These are phyloP conservation scores for Phalangium opilio DNA, from an alignment of 2,888 invertebrate genomes.

Conservation along the genomic window DNA sequence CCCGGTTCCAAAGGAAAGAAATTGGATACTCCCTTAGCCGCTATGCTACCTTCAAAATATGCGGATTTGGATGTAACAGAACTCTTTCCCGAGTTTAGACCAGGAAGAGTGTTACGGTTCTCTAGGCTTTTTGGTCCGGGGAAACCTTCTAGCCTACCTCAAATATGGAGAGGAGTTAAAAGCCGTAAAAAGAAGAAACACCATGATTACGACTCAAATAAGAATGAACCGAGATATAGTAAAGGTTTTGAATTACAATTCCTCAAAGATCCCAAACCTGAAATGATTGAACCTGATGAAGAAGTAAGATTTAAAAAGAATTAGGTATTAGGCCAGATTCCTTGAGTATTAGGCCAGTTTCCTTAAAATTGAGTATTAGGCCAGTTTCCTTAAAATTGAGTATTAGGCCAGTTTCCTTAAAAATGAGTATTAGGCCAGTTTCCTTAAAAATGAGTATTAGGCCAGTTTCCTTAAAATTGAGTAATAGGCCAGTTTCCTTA, in stretches of 20 bases:
- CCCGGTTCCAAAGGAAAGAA: slow-evolving; percentile 33
- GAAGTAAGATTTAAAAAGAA: too few species aligned
- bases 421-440: too few species aligned
- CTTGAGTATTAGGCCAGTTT: too few species aligned
- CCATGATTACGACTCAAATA: slow-evolving; percentile 26
- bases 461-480: too few species aligned
- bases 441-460: too few species aligned
- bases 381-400: too few species aligned
- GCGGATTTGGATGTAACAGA: slow-evolving; percentile 76
- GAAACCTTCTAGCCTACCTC: slow-evolving; percentile 77
- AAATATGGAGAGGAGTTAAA: slow-evolving; percentile 79
- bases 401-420: too few species aligned
- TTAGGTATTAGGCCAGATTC: too few species aligned
- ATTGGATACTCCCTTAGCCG: slow-evolving; percentile 80
- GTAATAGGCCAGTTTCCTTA: too few species aligned
- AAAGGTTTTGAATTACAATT: slow-evolving; percentile 42
- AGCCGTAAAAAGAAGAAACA: slow-evolving; percentile 52
- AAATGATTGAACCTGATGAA: slow-evolving; percentile 59
- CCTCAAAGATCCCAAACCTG: slow-evolving; percentile 44
- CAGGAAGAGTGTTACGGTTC: slow-evolving; percentile 59
- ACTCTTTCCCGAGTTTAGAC: slow-evolving; percentile 85
- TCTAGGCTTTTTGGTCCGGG: slow-evolving; percentile 87
- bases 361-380: too few species aligned
- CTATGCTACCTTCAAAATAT: slow-evolving; percentile 93
- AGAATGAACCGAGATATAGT: slow-evolving; percentile 22